Conservation (phyloP, 1,140 invertebrate species). For the Eufriesea mexicana region DNA sequence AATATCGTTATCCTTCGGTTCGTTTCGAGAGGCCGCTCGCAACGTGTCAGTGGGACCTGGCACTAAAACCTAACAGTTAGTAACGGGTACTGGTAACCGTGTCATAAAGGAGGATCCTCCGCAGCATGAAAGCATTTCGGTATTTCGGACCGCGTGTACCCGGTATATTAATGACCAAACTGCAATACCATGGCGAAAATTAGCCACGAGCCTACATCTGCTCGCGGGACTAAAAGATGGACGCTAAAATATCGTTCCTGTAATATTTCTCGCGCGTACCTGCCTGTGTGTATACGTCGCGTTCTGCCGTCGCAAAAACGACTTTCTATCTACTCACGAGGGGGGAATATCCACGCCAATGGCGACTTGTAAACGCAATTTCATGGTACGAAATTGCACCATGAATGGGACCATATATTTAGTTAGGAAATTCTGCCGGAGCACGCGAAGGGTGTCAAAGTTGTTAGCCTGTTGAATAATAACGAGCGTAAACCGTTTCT, state of each 20-base stretch:
- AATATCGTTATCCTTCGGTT: slow-evolving; percentile 33
- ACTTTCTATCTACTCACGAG: neutral
- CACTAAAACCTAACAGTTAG: slow-evolving; percentile 60
- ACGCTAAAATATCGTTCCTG: neutral
- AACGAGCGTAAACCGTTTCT: slow-evolving; percentile 9
- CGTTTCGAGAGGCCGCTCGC: slow-evolving; percentile 38
- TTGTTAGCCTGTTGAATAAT: slow-evolving; percentile 32
- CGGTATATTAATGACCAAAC: neutral
- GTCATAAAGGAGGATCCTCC: slow-evolving; percentile 62
- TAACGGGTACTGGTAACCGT: slow-evolving; percentile 64
- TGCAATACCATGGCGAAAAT: neutral
- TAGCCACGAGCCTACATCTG: neutral
- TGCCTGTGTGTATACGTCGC: no score
- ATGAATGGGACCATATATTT: slow-evolving; percentile 29
- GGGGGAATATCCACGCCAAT: neutral
- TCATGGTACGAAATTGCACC: neutral
- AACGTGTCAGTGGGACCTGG: slow-evolving; percentile 59
- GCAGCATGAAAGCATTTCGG: slow-evolving; percentile 52
- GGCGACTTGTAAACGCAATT: neutral
- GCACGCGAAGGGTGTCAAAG: slow-evolving; percentile 26
- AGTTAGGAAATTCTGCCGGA: slow-evolving; percentile 3
- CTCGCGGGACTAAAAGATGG: neutral
- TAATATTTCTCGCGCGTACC: no score
- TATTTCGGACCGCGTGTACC: slow-evolving; percentile 37
- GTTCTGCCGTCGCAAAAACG: neutral